Conservation (phyloP, 2,113 vertebrate genomes). For the Lasiurus cinereus region DNA sequence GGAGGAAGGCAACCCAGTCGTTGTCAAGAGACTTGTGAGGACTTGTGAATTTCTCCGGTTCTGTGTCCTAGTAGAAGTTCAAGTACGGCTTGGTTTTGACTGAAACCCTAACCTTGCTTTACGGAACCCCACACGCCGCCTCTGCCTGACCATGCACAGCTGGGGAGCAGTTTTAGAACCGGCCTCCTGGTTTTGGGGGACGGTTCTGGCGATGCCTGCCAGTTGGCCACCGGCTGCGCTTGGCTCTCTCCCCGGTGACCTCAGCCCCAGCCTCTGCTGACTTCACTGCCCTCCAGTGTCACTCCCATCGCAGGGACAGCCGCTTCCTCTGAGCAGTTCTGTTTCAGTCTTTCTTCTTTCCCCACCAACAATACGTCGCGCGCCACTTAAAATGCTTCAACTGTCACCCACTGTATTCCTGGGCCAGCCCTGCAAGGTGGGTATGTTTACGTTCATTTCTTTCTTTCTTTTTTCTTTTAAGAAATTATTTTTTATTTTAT, state of each 20-base stretch:
- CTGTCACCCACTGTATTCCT: neutral
- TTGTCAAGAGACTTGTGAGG: slow-evolving; percentile 43
- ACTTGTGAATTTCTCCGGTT: neutral
- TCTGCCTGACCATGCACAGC: neutral
- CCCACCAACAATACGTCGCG: too few species aligned
- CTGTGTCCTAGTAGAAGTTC: slow-evolving; percentile 42
- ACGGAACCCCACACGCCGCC: neutral
- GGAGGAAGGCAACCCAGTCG: slow-evolving; percentile 35
- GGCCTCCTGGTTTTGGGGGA: neutral
- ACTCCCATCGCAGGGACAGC: slow-evolving; percentile 53
- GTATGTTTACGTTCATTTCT: neutral
- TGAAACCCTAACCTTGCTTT: neutral
- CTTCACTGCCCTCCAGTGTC: slow-evolving; percentile 31
- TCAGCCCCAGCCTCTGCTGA: slow-evolving; percentile 1
- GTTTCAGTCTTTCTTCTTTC: neutral
- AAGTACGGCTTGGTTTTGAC: slow-evolving; percentile 1
- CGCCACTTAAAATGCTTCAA: neutral
- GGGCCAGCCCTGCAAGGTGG: neutral
- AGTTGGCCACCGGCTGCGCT: neutral
- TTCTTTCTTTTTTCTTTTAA: too few species aligned
- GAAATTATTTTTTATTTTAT: too few species aligned
- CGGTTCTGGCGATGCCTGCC: neutral
- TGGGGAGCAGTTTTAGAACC: neutral
- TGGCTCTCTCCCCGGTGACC: neutral
- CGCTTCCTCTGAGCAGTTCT: slow-evolving; percentile 31